Base-by-base conservation (phyloP, 2,113 vertebrate species). In the Proteles cristata region DNA sequence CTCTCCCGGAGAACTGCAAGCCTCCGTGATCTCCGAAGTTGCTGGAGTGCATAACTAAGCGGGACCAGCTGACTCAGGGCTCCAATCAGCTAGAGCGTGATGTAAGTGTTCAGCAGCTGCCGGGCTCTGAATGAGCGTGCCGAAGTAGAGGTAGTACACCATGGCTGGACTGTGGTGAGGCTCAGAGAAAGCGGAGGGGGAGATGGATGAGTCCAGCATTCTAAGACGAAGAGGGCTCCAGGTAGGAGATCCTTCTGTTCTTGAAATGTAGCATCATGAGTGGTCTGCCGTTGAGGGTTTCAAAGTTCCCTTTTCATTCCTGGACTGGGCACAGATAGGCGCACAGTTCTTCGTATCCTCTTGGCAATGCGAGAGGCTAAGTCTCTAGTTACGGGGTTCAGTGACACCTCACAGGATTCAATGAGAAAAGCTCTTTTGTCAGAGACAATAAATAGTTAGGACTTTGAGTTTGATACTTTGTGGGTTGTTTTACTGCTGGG, bases 121-220 rank as follows among this genome's bases (percentile, higher is more conserved):
- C 98, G 97, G 99, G 99, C 99, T 99, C 98, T 98, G 99, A 99
- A 99, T 99, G 98, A 99, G 99, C 98, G 98, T 96, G 98, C 98
- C 93, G 97, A 98, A 98, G 92, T 98, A 97, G 98, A 98, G 98
- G 97, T 99, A 98, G 98, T 98, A 97, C 99, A 98, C 99, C 98
- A 98, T 99, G 99, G 99, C 98, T 99, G 97, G 98, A 97, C 97
- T 97, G 98, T 98, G 97, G 99, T 98, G 98, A 98, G 98, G 98
- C 97, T 98, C 98, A 98, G 97, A 96, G 98, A 98, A 97, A 97
- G 97, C 95, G 89, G 97, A 98, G 96, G 90, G 97, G 97, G 98
- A 97, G 97, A 99, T 99, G 99, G 99, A 99, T 93, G 99, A 99
- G 99, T 99, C 99, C 95, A 99, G 99, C 98, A 99, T 99, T 98